Evolutionary conservation across 2,888 invertebrate genomes (phyloP).

Genomic region (Lissonota sp.): DNA sequence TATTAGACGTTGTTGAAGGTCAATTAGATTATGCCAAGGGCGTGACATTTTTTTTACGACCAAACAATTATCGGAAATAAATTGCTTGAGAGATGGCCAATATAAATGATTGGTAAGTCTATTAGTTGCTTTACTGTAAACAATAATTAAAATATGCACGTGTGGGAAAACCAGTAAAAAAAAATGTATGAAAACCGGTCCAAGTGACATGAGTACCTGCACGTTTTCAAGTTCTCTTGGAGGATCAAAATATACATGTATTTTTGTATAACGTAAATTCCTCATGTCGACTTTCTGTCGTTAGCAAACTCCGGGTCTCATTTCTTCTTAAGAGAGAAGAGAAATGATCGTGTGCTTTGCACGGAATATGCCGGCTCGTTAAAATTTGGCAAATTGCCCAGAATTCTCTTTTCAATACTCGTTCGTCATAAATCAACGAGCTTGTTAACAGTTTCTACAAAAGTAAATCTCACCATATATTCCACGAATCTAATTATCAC

Average conservation of each 20-base stretch:
- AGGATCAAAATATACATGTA: constrained; percentile 13
- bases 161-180: neutral
- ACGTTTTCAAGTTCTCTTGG: constrained; percentile 5
- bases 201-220: neutral
- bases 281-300: constrained; percentile 3
- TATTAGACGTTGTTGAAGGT: neutral
- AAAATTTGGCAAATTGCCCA: constrained; percentile 41
- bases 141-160: neutral
- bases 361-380: constrained; percentile 20
- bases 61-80: neutral
- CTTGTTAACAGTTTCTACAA: neutral
- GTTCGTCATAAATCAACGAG: neutral
- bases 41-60: constrained; percentile 5
- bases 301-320: constrained; percentile 8
- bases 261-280: constrained; percentile 8
- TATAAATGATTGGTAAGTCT: neutral
- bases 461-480: too few species aligned
- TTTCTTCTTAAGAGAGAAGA: neutral
- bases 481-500: neutral
- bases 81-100: neutral
- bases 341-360: neutral
- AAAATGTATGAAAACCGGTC: neutral
- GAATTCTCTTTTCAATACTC: constrained; percentile 18
- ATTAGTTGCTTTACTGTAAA: neutral
- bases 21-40: neutral